Evolutionary conservation across 2,888 invertebrate genomes (phyloP), one percentile per base, ranked within the genome.

Genomic region (Cataglyphis rosenhaueri): DNA sequence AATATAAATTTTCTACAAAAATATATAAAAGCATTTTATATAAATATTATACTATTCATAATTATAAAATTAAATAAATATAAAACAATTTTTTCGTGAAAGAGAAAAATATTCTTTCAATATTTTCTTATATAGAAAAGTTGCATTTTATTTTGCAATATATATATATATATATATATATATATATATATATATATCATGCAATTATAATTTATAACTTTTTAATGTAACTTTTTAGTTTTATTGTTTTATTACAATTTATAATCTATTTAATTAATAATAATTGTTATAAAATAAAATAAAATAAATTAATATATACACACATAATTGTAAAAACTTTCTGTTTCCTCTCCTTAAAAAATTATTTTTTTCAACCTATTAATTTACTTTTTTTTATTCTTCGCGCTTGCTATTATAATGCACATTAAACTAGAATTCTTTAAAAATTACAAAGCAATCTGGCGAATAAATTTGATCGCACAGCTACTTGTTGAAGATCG

Each of bases 401-500:
- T 25, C 8, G 52, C 15, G 18, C 4, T 41, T 25, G 25, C 9
- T 29, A 73, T 71, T 57, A 32, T 32, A 18, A 8, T 32, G 32
- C 35, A 32, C 6, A 48, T 18, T 25, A 32, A 52, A 35, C 32
- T 18, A 21, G 25, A 35, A 48, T 75, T 29, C 5, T 48, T 35
- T n/a, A 8, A 38, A 4, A 75, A 52, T 64, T 10, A 29, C 44
- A 15, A 21, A 52, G 15, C 25, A n/a, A 55, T 18, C 12, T 10
- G n/a, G 29, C 3, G n/a, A 57, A 15, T 25, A 41, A 76, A 32
- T 32, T 21, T 29, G 35, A 57, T 78, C 18, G 41, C 55, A 9
- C 10, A 5, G 21, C 29, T 41, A 57, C 44, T 78, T 48, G 59
- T 44, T 70, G 59, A 78, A 70, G 29, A 71, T 35, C 21, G 41